phyloP scores from a whole-genome alignment of 2,888 invertebrate species.

The Xylota segnis region DNA sequence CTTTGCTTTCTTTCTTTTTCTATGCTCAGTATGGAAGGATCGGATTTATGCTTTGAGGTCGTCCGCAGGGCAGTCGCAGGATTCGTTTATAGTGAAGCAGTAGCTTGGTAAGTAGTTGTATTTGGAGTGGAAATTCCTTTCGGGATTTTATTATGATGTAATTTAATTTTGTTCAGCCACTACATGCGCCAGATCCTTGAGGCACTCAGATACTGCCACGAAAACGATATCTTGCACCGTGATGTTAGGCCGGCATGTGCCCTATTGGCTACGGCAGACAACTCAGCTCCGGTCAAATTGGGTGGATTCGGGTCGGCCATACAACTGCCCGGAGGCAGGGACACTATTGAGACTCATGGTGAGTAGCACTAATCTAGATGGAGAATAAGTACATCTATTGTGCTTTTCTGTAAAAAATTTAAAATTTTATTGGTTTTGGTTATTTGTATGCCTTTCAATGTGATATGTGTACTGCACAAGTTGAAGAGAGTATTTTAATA shows the following conservation, averaged over 20 bases:
- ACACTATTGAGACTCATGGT: constrained; percentile 87
- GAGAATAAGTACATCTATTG: constrained; percentile 5
- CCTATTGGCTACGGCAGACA: constrained; percentile 97
- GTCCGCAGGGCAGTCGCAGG: constrained; percentile 97
- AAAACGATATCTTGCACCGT: constrained; percentile 98
- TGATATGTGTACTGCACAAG: constrained; percentile 12
- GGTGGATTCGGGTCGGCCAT: constrained; percentile 99
- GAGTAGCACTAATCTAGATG: constrained; percentile 78
- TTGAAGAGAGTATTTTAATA: neutral
- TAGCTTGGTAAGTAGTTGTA: constrained; percentile 92
- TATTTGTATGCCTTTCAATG: constrained; percentile 12
- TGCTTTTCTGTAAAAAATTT: constrained; percentile 33
- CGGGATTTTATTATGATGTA: constrained; percentile 1
- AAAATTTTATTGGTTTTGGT: neutral
- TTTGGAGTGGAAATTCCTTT: neutral
- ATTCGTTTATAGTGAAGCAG: constrained; percentile 99
- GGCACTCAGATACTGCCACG: constrained; percentile 98
- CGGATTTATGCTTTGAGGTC: constrained; percentile 99
- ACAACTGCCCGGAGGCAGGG: constrained; percentile 92
- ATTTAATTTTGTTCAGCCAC: constrained; percentile 87
- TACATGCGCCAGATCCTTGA: constrained; percentile 99
- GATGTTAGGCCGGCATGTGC: constrained; percentile 99
- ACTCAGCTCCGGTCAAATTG: constrained; percentile 98
- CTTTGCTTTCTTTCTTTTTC: constrained; percentile 56
- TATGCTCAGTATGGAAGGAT: constrained; percentile 97